Evolutionary conservation across 2,113 vertebrate species (phyloP).

Genomic region (Perccottus glenii): DNA sequence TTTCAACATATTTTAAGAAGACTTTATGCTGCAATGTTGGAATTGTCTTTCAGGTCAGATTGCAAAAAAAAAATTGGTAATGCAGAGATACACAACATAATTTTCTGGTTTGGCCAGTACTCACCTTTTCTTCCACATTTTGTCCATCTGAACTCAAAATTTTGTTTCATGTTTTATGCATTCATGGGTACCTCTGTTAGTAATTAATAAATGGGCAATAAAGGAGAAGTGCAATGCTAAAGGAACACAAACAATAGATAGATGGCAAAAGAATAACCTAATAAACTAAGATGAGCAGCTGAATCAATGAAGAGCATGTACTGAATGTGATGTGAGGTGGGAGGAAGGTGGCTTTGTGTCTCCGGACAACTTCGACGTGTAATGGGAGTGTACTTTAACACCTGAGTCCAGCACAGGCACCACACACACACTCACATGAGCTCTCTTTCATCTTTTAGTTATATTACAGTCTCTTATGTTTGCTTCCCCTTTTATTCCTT

Average conservation of each 20-base stretch:
- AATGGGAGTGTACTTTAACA: slow-evolving; percentile 86
- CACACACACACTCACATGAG: slow-evolving; percentile 13
- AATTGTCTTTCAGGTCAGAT: too few species aligned
- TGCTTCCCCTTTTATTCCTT: slow-evolving; percentile 56
- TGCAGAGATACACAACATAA: too few species aligned
- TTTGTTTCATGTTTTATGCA: too few species aligned
- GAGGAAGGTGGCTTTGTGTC: slow-evolving; percentile 36
- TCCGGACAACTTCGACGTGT: slow-evolving; percentile 72
- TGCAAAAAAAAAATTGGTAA: too few species aligned
- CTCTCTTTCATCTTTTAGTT: slow-evolving; percentile 76
- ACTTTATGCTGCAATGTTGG: too few species aligned
- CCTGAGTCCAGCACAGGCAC: slow-evolving; percentile 81
- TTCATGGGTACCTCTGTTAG: background rate
- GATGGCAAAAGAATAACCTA: background rate
- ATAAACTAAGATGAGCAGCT: slow-evolving; percentile 21
- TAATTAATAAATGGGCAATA: background rate
- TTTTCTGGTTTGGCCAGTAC: too few species aligned
- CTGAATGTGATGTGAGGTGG: slow-evolving; percentile 34
- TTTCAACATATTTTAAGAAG: too few species aligned
- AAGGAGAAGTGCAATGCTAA: background rate
- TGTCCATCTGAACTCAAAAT: too few species aligned
- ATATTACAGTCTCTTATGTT: slow-evolving; percentile 55
- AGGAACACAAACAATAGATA: background rate
- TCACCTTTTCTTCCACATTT: too few species aligned
- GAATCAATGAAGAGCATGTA: slow-evolving; percentile 23